These are phyloP conservation scores for Heptranchias perlo DNA, from an alignment of 2,113 vertebrate species.

Conservation along the genomic window DNA sequence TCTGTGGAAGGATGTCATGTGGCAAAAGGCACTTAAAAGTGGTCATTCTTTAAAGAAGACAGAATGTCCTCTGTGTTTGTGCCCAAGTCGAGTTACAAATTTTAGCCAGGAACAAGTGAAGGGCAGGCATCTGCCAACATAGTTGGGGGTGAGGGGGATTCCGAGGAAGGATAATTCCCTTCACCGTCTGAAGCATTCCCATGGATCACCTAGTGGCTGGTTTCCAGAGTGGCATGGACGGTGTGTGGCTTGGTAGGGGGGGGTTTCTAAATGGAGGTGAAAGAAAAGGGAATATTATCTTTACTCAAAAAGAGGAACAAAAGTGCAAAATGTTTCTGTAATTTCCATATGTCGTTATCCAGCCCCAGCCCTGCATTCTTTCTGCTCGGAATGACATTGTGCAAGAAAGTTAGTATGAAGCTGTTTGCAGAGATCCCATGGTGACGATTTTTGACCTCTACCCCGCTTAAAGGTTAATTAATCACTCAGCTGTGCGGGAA, in stretches of 20 bases:
- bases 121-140: neutral
- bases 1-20: neutral
- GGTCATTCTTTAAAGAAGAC: neutral
- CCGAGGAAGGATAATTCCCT: neutral
- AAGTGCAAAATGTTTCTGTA: neutral
- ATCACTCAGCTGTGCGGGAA: neutral
- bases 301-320: neutral
- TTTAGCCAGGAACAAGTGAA: neutral
- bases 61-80: neutral
- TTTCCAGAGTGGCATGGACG: neutral
- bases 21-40: neutral
- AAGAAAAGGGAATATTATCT: neutral
- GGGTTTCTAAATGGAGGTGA: neutral
- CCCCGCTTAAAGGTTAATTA: slow-evolving; percentile 9
- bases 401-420: neutral
- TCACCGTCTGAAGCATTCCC: neutral
- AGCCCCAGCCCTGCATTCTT: neutral
- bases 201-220: neutral
- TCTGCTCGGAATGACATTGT: neutral
- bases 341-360: no score
- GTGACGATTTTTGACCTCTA: neutral
- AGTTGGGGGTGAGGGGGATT: neutral
- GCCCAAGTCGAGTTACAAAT: neutral
- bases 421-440: no score
- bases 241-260: neutral